Evolutionary conservation across 2,797 vertebrate genomes (phyloP).

Genomic region (Coregonus ussuriensis): DNA sequence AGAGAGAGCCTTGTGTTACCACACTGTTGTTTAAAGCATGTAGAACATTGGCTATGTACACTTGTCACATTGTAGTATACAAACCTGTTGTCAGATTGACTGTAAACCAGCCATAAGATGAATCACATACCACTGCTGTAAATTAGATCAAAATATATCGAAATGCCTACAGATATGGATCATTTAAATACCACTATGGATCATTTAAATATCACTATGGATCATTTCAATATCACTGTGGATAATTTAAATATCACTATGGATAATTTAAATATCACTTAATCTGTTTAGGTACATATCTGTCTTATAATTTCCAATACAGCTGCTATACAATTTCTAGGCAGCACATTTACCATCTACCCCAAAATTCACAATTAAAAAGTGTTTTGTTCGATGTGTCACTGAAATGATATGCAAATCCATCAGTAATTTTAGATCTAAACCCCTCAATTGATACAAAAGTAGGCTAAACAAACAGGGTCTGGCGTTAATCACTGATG

Average conservation of each 20-base stretch:
- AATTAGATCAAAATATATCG: too few relatives aligned
- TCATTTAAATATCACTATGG: too few relatives aligned
- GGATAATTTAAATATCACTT: too few relatives aligned
- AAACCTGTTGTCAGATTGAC: too few relatives aligned
- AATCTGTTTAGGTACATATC: background rate
- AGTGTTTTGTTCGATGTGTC: background rate
- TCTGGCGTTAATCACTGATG: background rate
- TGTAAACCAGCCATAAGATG: too few relatives aligned
- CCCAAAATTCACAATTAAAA: background rate
- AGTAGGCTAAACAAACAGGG: slow-evolving; percentile 4
- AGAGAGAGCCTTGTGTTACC: background rate
- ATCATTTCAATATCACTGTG: too few relatives aligned
- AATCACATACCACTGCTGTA: too few relatives aligned
- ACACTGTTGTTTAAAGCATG: background rate
- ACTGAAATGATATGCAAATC: background rate
- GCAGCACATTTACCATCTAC: background rate
- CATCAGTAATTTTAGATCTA: background rate
- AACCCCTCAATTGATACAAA: background rate
- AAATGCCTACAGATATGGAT: too few relatives aligned
- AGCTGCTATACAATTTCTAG: background rate
- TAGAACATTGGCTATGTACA: too few relatives aligned
- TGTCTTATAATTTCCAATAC: background rate
- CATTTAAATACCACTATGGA: too few relatives aligned
- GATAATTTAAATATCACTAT: too few relatives aligned
- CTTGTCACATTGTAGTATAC: too few relatives aligned